Percentiles rank a stretch among this genome's conserved stretches.
These are phyloP conservation scores for Pelecanus crispus DNA, from an alignment of 2,113 vertebrate species.

Conservation along the genomic window DNA sequence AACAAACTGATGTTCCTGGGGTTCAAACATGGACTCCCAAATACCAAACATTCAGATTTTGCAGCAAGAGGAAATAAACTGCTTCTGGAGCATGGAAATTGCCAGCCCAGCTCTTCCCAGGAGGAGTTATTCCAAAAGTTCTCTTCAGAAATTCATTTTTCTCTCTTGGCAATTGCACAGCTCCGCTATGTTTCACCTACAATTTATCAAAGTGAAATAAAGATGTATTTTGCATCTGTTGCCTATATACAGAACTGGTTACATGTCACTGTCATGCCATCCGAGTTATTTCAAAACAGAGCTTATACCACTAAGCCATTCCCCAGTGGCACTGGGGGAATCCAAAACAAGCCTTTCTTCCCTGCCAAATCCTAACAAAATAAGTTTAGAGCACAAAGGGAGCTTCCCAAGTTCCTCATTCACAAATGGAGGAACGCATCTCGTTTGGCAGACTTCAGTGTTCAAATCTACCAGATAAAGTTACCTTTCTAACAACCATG, in stretches of 20 bases:
- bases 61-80: neutral
- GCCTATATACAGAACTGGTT: neutral
- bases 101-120: neutral
- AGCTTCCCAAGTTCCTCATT: neutral
- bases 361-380: neutral
- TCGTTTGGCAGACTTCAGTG: neutral
- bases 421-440: accelerated
- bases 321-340: neutral
- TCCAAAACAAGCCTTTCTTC: neutral
- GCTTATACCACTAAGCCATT: neutral
- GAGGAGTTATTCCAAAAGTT: neutral
- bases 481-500: neutral
- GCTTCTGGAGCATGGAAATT: neutral
- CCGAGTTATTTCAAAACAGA: neutral
- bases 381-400: neutral
- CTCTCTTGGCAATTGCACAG: neutral
- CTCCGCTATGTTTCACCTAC: neutral
- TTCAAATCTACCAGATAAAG: neutral
- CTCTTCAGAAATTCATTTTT: neutral
- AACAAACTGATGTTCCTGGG: neutral
- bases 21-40: neutral
- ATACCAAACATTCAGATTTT: neutral
- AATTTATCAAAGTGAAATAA: neutral
- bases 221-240: neutral
- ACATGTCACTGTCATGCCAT: accelerated